Percentiles rank a stretch among this genome's conserved stretches.
These are phyloP conservation scores for Larimichthys crocea DNA, from an alignment of 2,113 vertebrate species.

Conservation along the genomic window DNA sequence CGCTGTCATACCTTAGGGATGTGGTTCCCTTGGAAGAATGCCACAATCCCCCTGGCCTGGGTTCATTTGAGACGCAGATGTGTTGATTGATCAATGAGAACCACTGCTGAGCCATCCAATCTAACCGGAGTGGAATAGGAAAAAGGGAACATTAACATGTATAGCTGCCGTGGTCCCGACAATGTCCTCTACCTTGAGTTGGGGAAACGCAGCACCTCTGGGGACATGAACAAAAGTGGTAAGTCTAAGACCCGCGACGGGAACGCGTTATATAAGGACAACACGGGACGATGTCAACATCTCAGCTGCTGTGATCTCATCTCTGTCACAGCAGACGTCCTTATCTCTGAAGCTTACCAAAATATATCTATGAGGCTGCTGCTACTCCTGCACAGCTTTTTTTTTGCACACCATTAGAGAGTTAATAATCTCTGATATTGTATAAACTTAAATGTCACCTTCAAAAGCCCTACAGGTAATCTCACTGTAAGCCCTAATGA, in stretches of 20 bases:
- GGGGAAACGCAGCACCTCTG: slow-evolving; percentile 70
- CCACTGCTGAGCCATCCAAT: slow-evolving; percentile 83
- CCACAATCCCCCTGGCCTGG: slow-evolving; percentile 73
- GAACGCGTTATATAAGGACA: slow-evolving; percentile 63
- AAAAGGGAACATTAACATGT: slow-evolving; percentile 82
- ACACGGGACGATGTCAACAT: slow-evolving; percentile 62
- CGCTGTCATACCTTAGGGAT: slow-evolving; percentile 74
- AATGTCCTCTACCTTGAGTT: slow-evolving; percentile 80
- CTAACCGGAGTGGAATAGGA: slow-evolving; percentile 71
- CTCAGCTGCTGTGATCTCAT: slow-evolving; percentile 53
- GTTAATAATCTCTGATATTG: slow-evolving; percentile 52
- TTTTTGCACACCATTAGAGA: slow-evolving; percentile 13
- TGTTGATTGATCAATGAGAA: slow-evolving; percentile 84
- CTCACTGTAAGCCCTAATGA: slow-evolving; percentile 61
- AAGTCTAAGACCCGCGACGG: slow-evolving; percentile 63
- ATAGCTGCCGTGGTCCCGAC: slow-evolving; percentile 76
- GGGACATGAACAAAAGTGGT: slow-evolving; percentile 67
- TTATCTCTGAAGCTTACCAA: slow-evolving; percentile 26
- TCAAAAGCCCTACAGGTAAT: slow-evolving; percentile 66
- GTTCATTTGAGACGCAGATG: slow-evolving; percentile 83
- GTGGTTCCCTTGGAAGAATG: slow-evolving; percentile 77
- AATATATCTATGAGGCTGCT: slow-evolving; percentile 12
- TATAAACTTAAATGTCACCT: slow-evolving; percentile 49
- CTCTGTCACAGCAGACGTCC: slow-evolving; percentile 30
- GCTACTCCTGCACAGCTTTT: background rate